A percentile compares a stretch with the other conserved stretches of the same genome.
phyloP scores from a whole-genome alignment of 2,797 vertebrate genomes.

The Enteromius anoplus region DNA sequence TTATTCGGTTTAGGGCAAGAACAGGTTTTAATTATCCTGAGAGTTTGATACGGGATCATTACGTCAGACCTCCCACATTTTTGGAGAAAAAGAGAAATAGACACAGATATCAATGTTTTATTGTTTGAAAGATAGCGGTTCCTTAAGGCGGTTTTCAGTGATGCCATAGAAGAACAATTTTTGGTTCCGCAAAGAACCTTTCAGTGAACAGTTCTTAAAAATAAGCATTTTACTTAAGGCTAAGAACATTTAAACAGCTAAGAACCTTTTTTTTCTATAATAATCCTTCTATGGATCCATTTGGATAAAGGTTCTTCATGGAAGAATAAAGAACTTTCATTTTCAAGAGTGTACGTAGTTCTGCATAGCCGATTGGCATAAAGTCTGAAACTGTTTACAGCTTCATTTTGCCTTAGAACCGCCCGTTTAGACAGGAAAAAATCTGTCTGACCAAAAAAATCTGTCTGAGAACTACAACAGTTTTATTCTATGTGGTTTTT shows the following conservation, averaged over 20 bases:
- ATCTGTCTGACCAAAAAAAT: neutral
- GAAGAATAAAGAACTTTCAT: neutral
- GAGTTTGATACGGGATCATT: conserved; percentile 50
- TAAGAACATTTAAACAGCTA: neutral
- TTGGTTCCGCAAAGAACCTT: neutral
- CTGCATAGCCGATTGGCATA: neutral
- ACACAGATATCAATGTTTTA: neutral
- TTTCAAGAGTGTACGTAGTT: neutral
- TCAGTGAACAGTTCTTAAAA: neutral
- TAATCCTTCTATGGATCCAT: neutral
- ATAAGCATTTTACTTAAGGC: neutral
- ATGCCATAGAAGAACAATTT: neutral
- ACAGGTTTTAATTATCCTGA: conserved; percentile 40
- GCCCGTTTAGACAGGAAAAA: neutral
- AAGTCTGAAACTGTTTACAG: neutral
- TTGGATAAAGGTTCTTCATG: neutral
- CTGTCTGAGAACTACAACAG: neutral
- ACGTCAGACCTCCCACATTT: conserved; percentile 73
- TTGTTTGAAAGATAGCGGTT: neutral
- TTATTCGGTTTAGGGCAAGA: conserved; percentile 46
- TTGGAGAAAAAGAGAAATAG: conserved; percentile 22
- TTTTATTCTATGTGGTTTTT: neutral
- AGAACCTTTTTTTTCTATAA: neutral
- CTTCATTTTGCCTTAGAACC: neutral
- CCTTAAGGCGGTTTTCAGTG: neutral